Percentiles rank a stretch among this genome's conserved stretches.
Conservation (phyloP, 2,888 invertebrate species). For the Drosophila suboccidentalis region DNA sequence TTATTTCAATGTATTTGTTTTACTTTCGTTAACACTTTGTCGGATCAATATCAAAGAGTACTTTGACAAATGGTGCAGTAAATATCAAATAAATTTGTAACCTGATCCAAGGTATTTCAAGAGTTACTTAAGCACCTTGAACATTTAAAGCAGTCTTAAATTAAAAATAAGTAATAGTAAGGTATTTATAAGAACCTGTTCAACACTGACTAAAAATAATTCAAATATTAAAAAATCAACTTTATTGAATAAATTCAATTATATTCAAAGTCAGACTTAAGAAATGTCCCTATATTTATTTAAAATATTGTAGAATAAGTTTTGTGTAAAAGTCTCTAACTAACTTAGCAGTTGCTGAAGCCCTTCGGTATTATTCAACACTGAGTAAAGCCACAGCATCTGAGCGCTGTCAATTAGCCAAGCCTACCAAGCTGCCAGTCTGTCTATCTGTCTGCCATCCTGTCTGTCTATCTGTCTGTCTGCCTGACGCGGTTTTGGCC, state of each 20-base stretch:
- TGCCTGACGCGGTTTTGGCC: conserved; percentile 19
- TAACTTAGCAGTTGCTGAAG: background rate
- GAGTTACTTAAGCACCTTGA: no score
- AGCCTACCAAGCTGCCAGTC: conserved; percentile 4
- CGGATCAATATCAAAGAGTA: background rate
- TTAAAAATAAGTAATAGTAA: no score
- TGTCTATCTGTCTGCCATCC: conserved; percentile 2
- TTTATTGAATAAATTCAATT: no score
- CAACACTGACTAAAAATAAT: no score
- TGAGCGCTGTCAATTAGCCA: conserved; percentile 55
- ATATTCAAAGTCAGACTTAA: no score
- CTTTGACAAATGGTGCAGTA: background rate
- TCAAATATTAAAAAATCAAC: no score
- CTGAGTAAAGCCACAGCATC: conserved; percentile 12
- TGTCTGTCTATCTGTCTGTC: conserved; percentile 2
- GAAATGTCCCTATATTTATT: no score
- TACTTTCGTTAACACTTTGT: background rate
- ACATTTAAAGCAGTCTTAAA: no score
- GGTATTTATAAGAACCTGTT: no score
- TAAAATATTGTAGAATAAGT: background rate
- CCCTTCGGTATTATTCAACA: conserved; percentile 3
- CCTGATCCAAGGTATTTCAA: no score
- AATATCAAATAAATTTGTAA: no score
- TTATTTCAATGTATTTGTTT: background rate
- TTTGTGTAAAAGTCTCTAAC: background rate